A percentile compares a stretch with the other conserved stretches of the same genome.
Evolutionary conservation across 2,888 invertebrate species (phyloP).

Genomic region (Ametastegia equiseti): DNA sequence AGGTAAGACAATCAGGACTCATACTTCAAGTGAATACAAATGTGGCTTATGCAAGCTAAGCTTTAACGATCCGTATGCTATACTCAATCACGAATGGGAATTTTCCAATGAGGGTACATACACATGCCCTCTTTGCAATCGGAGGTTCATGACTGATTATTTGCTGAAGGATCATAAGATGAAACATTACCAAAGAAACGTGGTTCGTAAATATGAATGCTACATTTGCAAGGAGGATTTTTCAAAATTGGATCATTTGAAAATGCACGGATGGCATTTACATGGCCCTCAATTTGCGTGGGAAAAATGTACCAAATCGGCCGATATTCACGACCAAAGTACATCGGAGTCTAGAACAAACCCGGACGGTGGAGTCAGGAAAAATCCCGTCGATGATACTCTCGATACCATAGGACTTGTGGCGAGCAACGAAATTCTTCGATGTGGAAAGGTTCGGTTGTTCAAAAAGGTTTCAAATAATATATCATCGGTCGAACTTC

Average conservation of each 20-base stretch:
- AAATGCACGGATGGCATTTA: slow-evolving; percentile 27
- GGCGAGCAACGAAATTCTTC: background rate
- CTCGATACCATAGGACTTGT: background rate
- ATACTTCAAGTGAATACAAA: background rate
- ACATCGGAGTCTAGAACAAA: background rate
- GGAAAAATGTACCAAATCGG: background rate
- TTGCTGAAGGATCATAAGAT: slow-evolving; percentile 52
- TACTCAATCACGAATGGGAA: slow-evolving; percentile 55
- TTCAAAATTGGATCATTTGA: slow-evolving; percentile 2
- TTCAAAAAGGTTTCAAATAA: slow-evolving; percentile 1
- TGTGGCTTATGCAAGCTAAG: slow-evolving; percentile 53
- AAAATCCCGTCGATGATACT: background rate
- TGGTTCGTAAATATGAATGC: background rate
- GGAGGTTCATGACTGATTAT: slow-evolving; percentile 49
- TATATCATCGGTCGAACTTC: background rate
- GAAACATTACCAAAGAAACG: slow-evolving; percentile 54
- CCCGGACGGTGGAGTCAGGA: background rate
- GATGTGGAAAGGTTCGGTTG: background rate
- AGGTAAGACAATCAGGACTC: background rate
- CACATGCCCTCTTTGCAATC: slow-evolving; percentile 53
- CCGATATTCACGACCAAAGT: background rate
- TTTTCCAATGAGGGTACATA: slow-evolving; percentile 56
- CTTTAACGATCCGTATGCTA: slow-evolving; percentile 49
- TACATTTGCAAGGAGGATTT: slow-evolving; percentile 29
- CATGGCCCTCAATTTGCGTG: slow-evolving; percentile 22